Evolutionary conservation across 2,113 vertebrate genomes (phyloP).

Genomic region (Microcebus murinus): DNA sequence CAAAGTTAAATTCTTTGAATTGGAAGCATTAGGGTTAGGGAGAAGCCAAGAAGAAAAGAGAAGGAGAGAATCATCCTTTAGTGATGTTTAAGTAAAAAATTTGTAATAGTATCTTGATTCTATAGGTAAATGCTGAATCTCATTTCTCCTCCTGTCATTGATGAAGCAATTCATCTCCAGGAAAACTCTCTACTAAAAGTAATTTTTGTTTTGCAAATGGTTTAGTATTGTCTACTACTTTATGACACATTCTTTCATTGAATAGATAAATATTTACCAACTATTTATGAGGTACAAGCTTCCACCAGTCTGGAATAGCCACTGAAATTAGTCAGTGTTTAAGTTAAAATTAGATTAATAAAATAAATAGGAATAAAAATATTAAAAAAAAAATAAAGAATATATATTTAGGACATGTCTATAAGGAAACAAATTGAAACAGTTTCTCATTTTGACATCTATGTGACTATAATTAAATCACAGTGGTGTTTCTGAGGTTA

Average conservation of each 20-base stretch:
- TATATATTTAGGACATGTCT: slow-evolving; percentile 5
- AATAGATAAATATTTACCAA: slow-evolving; percentile 27
- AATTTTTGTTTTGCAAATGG: neutral
- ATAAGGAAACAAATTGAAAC: neutral
- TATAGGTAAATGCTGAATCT: neutral
- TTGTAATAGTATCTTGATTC: neutral
- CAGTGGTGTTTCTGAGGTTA: neutral
- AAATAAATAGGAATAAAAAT: neutral
- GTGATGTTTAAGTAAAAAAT: neutral
- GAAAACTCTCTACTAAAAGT: neutral
- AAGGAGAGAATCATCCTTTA: neutral
- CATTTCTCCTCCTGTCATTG: neutral
- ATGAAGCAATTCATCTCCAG: neutral
- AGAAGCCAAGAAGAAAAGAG: neutral
- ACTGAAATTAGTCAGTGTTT: neutral
- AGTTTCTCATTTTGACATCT: neutral
- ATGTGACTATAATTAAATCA: neutral
- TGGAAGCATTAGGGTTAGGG: neutral
- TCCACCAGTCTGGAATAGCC: neutral
- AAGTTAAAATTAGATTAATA: neutral
- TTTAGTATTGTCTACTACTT: neutral
- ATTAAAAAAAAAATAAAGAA: neutral
- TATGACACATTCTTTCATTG: neutral
- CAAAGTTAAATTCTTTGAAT: neutral
- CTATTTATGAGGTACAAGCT: neutral